Evolutionary conservation across 2,888 invertebrate genomes (phyloP).

Genomic region (Nomada flava): DNA sequence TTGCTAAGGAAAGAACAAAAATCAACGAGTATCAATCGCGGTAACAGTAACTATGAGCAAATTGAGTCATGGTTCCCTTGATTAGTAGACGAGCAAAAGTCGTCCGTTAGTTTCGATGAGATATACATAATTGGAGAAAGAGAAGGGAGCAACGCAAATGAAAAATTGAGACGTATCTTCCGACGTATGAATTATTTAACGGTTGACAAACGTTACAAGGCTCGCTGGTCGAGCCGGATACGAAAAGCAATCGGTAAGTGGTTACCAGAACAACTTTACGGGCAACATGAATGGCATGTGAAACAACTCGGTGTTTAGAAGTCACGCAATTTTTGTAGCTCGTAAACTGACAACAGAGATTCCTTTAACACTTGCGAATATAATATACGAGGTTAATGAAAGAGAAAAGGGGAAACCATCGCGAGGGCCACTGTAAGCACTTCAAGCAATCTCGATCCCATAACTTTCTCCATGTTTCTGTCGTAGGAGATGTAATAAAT

Average conservation of each 20-base stretch:
- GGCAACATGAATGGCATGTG: slow-evolving; percentile 59
- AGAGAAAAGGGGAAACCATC: not conserved
- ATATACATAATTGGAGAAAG: not conserved
- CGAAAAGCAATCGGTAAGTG: slow-evolving; percentile 51
- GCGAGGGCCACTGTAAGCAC: slow-evolving; percentile 21
- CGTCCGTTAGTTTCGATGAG: not conserved
- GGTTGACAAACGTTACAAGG: slow-evolving; percentile 62
- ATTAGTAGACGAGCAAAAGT: not conserved
- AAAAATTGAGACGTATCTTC: slow-evolving; percentile 38
- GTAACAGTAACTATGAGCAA: not conserved
- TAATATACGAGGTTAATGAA: slow-evolving; percentile 55
- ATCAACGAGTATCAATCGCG: not conserved
- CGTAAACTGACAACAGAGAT: slow-evolving; percentile 70
- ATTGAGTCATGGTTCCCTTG: not conserved
- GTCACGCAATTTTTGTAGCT: slow-evolving; percentile 79
- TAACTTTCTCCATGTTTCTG: not conserved
- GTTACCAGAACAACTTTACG: slow-evolving; percentile 51
- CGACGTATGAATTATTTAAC: slow-evolving; percentile 48
- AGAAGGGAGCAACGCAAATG: not conserved
- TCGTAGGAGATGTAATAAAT: not conserved
- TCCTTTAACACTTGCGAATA: slow-evolving; percentile 55
- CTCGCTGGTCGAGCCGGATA: slow-evolving; percentile 80
- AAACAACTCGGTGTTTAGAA: slow-evolving; percentile 76
- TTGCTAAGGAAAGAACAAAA: not conserved
- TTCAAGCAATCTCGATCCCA: not conserved